Evolutionary conservation across 2,113 vertebrate genomes (phyloP).

Genomic region (Hippopotamus amphibius): DNA sequence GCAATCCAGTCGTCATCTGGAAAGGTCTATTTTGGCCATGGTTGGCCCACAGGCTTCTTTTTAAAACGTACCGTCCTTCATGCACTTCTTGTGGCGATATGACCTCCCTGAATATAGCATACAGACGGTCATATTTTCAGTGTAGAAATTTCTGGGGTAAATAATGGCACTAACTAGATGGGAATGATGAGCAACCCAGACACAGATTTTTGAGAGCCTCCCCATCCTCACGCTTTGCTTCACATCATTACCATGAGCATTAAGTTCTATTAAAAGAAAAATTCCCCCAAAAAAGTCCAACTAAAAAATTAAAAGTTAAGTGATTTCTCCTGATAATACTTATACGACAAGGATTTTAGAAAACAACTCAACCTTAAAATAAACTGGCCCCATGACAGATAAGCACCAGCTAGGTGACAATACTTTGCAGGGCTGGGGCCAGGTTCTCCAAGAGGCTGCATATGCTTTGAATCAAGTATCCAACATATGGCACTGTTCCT

Average conservation of each 20-base stretch:
- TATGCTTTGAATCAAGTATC: neutral
- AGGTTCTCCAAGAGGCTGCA: neutral
- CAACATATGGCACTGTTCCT: neutral
- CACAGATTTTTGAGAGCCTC: neutral
- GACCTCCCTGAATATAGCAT: neutral
- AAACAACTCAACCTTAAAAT: constrained; percentile 11
- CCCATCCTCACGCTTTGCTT: neutral
- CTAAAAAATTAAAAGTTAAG: neutral
- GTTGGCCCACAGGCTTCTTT: neutral
- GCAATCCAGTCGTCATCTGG: neutral
- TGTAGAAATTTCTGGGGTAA: neutral
- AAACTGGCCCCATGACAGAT: neutral
- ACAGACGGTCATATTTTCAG: neutral
- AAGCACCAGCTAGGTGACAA: neutral
- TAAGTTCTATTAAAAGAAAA: neutral
- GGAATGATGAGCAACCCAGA: neutral
- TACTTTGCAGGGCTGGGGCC: neutral
- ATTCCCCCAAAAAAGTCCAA: neutral
- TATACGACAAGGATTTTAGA: neutral
- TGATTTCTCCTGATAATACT: neutral
- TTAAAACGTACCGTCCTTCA: neutral
- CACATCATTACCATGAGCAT: neutral
- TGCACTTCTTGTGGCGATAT: neutral
- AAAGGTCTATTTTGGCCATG: neutral
- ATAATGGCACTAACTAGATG: neutral